These are phyloP conservation scores for Iselma pallidipennis DNA, from an alignment of 2,888 invertebrate genomes.

Conservation along the genomic window DNA sequence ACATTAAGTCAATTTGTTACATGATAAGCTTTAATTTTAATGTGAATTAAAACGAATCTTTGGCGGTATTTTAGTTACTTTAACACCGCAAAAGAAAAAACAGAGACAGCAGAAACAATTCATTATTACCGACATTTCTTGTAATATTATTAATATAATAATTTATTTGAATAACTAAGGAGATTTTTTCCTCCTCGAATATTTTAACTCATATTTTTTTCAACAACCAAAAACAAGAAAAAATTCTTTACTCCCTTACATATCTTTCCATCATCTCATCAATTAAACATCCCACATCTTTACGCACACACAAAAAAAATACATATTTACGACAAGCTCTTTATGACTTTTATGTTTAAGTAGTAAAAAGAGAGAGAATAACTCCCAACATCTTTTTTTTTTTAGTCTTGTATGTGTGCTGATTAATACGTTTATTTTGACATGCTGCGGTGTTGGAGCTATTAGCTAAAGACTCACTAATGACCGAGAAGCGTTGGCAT, in stretches of 20 bases:
- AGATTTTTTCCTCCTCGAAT: background rate
- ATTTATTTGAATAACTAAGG: too few relatives aligned
- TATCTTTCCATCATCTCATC: background rate
- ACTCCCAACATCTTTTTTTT: background rate
- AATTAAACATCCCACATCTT: background rate
- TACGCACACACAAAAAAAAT: background rate
- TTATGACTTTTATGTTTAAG: background rate
- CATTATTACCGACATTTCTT: too few relatives aligned
- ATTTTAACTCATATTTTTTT: background rate
- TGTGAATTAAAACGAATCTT: background rate
- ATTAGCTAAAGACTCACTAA: slow-evolving; percentile 53
- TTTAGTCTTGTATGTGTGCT: slow-evolving; percentile 30
- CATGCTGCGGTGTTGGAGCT: slow-evolving; percentile 54
- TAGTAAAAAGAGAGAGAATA: background rate
- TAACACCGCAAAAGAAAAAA: too few relatives aligned
- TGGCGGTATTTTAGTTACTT: too few relatives aligned
- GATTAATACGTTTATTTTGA: slow-evolving; percentile 58
- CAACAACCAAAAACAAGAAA: background rate
- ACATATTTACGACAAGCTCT: background rate
- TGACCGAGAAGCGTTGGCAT: slow-evolving; percentile 48
- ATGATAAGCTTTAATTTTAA: background rate
- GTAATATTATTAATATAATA: too few relatives aligned
- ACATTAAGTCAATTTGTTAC: background rate
- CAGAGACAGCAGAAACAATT: too few relatives aligned
- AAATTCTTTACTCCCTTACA: background rate